Base-by-base conservation (phyloP, 2,888 invertebrate species). In the Macropis europaea region DNA sequence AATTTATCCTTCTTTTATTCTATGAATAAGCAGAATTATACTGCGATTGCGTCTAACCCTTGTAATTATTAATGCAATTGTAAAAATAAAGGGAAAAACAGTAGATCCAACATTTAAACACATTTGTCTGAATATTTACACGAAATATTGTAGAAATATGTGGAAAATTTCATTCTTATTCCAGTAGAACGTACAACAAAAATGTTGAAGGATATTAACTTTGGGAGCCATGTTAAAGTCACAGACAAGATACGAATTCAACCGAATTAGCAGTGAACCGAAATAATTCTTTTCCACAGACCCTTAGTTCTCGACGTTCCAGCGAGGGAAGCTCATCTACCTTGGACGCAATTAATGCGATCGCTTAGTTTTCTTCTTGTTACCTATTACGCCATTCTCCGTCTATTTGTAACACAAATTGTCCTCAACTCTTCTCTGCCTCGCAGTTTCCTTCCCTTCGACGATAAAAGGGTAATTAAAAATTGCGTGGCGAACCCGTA, bases 341-440 rank as follows among this genome's bases (percentile, higher is more conserved):
- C 76, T 66, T 52, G 63, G 74, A 74, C 60, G 75, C 82, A 85
- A 86, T 86, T 86, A 86, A 84, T 83, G 81, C 72, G 81, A 82
- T 77, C 82, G 80, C 80, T 82, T 80, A 85, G 81, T 85, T 84
- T 82, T 82, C 80, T 84, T 82, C 83, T 81, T 81, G 84, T 84
- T 85, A 82, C 79, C 74, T 80, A 79, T 82, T 83, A 82, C 77
- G 66, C 66, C 63, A 61, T 79, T 71, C 76, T 38, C 68, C 66
- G 53, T 32, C 76, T 70, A 80, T 81, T 80, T 84, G 77, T 77
- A 77, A 82, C 78, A 80, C 81, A 82, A 83, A 82, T 81, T 79
- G 79, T 81, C 76, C 72, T 34, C 78, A 76, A 74, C 79, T 67
- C 75, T 72, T 76, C 70, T 59, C 53, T 48, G 19, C 42, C 26